Evolutionary conservation across 2,888 invertebrate genomes (phyloP).

Genomic region (Brassicogethes aeneus): DNA sequence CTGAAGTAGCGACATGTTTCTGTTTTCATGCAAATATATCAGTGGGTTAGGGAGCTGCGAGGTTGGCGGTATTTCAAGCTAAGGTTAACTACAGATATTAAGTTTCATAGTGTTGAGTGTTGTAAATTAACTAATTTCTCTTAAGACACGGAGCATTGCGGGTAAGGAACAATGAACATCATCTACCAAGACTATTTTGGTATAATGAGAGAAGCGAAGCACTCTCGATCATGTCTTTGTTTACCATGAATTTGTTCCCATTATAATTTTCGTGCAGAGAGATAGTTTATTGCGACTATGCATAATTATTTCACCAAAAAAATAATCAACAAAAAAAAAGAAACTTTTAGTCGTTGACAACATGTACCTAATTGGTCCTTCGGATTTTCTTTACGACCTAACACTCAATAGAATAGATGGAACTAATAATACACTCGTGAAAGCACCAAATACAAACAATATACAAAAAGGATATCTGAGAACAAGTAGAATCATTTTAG

Average conservation of each 20-base stretch:
- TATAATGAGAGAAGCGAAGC: constrained; percentile 24
- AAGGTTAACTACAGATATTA: constrained; percentile 29
- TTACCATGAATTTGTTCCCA: constrained; percentile 9
- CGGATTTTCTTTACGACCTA: too few relatives aligned
- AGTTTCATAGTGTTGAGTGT: constrained; percentile 28
- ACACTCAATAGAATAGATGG: too few relatives aligned
- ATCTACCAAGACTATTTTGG: constrained; percentile 26
- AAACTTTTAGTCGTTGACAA: too few relatives aligned
- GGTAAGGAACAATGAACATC: constrained; percentile 29
- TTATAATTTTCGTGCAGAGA: too few relatives aligned
- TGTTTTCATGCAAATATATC: not conserved
- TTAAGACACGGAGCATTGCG: constrained; percentile 27
- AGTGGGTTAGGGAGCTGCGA: not conserved
- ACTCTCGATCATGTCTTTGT: constrained; percentile 23
- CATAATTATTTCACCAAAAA: too few relatives aligned
- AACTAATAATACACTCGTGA: too few relatives aligned
- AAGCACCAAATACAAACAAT: too few relatives aligned
- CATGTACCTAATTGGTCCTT: too few relatives aligned
- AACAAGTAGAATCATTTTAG: too few relatives aligned
- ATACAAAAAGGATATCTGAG: too few relatives aligned
- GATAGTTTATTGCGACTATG: too few relatives aligned
- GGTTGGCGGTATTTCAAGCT: constrained; percentile 13
- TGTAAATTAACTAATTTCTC: constrained; percentile 32
- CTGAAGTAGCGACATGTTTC: not conserved
- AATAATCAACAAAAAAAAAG: too few relatives aligned